Evolutionary conservation across 2,113 vertebrate species (phyloP).

Genomic region (Ceyx cyanopectus): DNA sequence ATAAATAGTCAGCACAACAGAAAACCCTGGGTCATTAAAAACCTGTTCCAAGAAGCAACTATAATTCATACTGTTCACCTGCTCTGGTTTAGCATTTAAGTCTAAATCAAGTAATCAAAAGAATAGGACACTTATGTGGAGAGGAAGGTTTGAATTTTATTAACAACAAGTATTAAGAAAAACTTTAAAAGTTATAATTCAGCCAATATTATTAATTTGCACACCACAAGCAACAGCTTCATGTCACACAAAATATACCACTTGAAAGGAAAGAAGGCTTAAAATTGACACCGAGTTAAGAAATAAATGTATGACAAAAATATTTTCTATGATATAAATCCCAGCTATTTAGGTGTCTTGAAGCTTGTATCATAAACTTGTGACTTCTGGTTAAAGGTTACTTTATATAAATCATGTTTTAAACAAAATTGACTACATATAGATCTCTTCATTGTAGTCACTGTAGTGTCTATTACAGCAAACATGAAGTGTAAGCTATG

Average conservation of each 20-base stretch:
- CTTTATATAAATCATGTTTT: background rate
- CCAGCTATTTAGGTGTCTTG: background rate
- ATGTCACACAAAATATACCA: background rate
- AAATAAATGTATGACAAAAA: background rate
- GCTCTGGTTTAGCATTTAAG: background rate
- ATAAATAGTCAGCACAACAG: background rate
- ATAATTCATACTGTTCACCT: background rate
- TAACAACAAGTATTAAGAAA: background rate
- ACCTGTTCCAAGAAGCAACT: background rate
- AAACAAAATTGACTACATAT: background rate
- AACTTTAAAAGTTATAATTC: background rate
- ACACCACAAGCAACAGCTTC: background rate
- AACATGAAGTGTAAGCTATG: too few species aligned
- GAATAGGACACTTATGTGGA: background rate
- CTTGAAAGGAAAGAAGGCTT: background rate
- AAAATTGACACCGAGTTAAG: background rate
- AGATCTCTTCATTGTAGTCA: background rate
- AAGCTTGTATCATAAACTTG: background rate
- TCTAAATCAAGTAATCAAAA: background rate
- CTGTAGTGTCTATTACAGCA: background rate
- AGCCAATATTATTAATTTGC: background rate
- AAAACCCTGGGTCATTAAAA: background rate
- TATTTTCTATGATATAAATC: background rate
- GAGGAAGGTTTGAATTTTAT: background rate
- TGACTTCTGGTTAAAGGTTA: background rate